Evolutionary conservation across 2,888 invertebrate genomes (phyloP).

Genomic region (Clanis bilineata): DNA sequence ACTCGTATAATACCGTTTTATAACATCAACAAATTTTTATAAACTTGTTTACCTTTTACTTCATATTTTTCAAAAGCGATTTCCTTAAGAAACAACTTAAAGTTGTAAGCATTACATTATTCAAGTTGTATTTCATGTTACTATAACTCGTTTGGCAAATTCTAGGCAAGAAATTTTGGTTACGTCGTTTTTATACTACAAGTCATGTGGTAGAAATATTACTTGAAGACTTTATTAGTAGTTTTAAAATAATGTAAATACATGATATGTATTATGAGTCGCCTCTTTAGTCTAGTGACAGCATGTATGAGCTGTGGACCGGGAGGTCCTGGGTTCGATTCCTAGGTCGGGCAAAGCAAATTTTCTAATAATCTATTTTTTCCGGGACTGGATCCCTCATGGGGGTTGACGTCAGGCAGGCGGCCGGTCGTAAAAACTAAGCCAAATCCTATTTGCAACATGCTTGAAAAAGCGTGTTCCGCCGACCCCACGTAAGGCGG

Average conservation of each 20-base stretch:
- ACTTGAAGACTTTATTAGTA: not conserved
- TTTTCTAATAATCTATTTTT: too few relatives aligned
- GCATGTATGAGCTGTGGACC: too few relatives aligned
- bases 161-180: constrained; percentile 7
- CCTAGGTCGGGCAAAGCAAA: too few relatives aligned
- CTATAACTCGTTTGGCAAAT: constrained; percentile 1
- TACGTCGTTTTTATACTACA: constrained; percentile 3
- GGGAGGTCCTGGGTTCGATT: too few relatives aligned
- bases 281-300: too few relatives aligned
- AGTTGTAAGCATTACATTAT: not conserved
- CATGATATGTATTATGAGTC: too few relatives aligned
- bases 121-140: not conserved
- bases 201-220: not conserved
- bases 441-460: too few relatives aligned
- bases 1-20: not conserved
- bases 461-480: too few relatives aligned
- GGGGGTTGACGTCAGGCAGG: too few relatives aligned
- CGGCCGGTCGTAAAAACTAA: too few relatives aligned
- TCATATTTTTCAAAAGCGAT: constrained; percentile 1
- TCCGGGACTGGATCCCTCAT: too few relatives aligned
- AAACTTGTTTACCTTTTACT: constrained; percentile 12
- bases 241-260: not conserved
- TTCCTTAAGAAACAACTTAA: constrained; percentile 2
- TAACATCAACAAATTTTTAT: not conserved
- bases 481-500: too few relatives aligned